Evolutionary conservation across 2,113 vertebrate genomes (phyloP).

Genomic region (Chinchilla lanigera): DNA sequence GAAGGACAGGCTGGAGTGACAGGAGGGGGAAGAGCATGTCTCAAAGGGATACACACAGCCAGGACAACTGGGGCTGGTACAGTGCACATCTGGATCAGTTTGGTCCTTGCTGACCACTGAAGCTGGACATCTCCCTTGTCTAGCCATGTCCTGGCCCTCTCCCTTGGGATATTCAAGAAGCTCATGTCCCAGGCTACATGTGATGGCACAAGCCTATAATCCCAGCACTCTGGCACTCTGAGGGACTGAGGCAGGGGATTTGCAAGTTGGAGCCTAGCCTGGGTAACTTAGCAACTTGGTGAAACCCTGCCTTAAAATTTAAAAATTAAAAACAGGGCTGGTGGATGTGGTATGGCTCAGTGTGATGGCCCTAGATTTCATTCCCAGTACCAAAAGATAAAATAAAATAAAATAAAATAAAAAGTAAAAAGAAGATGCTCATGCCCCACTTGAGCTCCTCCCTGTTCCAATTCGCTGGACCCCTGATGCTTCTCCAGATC

Average conservation of each 20-base stretch:
- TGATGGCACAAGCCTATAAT: not conserved
- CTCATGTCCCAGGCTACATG: not conserved
- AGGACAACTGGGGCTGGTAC: accelerated
- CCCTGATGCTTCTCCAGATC: too few species aligned
- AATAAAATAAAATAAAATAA: not conserved
- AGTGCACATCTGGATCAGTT: accelerated
- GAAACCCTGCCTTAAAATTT: not conserved
- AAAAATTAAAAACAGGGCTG: not conserved
- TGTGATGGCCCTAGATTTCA: not conserved
- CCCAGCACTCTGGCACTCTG: not conserved
- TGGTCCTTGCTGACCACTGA: not conserved
- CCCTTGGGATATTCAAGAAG: not conserved
- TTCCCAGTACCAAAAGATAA: not conserved
- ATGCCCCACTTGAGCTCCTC: not conserved
- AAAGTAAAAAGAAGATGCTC: not conserved
- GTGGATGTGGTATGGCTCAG: not conserved
- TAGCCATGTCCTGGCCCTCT: not conserved
- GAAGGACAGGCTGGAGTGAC: not conserved
- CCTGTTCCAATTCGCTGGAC: not conserved
- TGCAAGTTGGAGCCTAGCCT: not conserved
- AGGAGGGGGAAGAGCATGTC: accelerated
- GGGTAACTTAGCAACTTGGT: not conserved
- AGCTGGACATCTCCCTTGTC: not conserved
- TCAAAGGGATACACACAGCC: not conserved
- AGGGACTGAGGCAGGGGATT: not conserved